These are phyloP conservation scores for Blomia tropicalis DNA, from an alignment of 2,888 invertebrate genomes.

Conservation along the genomic window DNA sequence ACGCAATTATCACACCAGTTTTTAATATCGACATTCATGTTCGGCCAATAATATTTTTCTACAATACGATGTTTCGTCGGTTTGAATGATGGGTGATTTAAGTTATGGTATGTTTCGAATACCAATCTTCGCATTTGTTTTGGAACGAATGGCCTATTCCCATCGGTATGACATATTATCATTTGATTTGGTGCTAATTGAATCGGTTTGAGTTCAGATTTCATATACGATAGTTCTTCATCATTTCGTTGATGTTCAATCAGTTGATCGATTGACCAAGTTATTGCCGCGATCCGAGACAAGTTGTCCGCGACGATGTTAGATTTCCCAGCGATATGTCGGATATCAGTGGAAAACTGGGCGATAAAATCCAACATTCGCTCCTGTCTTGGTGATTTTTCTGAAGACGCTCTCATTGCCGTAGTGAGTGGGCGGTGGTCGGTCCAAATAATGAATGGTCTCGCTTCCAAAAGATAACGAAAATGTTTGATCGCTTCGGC, in stretches of 20 bases:
- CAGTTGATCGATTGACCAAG: background rate
- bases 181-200: no score
- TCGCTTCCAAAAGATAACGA: conserved; percentile 19
- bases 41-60: no score
- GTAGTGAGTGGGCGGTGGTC: background rate
- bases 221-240: background rate
- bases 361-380: conserved; percentile 16
- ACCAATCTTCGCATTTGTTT: no score
- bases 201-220: no score
- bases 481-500: conserved; percentile 12
- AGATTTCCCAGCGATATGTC: conserved; percentile 14
- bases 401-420: background rate
- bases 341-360: conserved; percentile 23
- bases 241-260: background rate
- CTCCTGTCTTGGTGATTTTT: background rate
- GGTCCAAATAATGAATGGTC: conserved; percentile 3
- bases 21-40: no score
- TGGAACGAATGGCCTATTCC: no score
- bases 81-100: no score
- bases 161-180: no score
- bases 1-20: no score
- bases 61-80: no score
- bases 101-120: no score
- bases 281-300: background rate
- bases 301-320: conserved; percentile 25